Conservation (phyloP, 1,140 invertebrate genomes). For the Lasioglossum albipes region DNA sequence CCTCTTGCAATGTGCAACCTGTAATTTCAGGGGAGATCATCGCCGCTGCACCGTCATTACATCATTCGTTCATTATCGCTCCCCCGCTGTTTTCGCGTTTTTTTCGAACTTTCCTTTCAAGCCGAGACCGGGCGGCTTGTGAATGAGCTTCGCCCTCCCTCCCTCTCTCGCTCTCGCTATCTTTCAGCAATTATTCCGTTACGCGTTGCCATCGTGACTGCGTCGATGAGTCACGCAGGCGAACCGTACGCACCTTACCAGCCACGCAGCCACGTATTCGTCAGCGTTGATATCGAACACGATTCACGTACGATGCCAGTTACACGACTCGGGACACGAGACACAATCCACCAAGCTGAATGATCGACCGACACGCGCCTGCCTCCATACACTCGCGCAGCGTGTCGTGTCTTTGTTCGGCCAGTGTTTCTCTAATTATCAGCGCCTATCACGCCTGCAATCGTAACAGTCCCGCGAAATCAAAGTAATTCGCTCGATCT, state of each 20-base stretch:
- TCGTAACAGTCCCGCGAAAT: too few relatives aligned
- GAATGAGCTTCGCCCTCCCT: slow-evolving; percentile 1
- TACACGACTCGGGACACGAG: slow-evolving; percentile 3
- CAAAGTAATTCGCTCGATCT: too few relatives aligned
- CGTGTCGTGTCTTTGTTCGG: not conserved
- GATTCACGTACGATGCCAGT: slow-evolving; percentile 26
- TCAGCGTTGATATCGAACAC: not conserved
- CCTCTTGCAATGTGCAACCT: not conserved
- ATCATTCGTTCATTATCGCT: not conserved
- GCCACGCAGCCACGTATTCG: not conserved
- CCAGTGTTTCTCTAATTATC: not conserved
- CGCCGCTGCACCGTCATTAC: slow-evolving; percentile 14
- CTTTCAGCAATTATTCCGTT: slow-evolving; percentile 27
- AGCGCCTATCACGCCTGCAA: too few relatives aligned
- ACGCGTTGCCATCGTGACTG: slow-evolving; percentile 7
- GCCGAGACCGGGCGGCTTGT: not conserved
- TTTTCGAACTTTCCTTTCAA: not conserved
- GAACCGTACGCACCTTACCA: not conserved
- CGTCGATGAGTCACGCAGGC: slow-evolving; percentile 23
- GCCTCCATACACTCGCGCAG: not conserved
- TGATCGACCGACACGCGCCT: slow-evolving; percentile 15
- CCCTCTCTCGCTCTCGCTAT: not conserved
- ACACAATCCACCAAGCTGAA: not conserved
- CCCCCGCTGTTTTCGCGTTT: not conserved
- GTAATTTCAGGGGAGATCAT: slow-evolving; percentile 17